Percentiles rank a stretch among this genome's conserved stretches.
Conservation (phyloP, 2,797 vertebrate genomes). For the Falco peregrinus region DNA sequence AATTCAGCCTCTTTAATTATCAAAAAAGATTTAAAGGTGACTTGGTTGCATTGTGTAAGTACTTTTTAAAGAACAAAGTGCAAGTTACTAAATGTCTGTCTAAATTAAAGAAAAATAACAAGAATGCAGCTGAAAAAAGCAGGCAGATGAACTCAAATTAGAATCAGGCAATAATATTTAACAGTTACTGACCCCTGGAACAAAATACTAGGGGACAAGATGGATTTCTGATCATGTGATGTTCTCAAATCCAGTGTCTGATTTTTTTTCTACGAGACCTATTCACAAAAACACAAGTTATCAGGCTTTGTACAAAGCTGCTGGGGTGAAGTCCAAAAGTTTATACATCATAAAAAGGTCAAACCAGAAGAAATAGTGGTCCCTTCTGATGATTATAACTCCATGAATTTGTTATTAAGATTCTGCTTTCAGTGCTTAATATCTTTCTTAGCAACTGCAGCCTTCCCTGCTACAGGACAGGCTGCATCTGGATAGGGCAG, state of each 20-base stretch:
- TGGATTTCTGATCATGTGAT: neutral
- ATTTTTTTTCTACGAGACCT: neutral
- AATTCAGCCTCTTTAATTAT: conserved; percentile 41
- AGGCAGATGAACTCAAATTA: neutral
- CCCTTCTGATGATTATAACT: neutral
- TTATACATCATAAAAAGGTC: neutral
- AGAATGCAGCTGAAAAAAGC: neutral
- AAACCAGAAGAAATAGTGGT: neutral
- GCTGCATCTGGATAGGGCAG: neutral
- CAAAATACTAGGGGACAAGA: neutral
- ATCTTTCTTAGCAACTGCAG: neutral
- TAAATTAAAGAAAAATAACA: conserved; percentile 1
- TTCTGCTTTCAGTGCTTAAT: neutral
- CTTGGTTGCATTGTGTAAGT: neutral
- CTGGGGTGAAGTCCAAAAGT: neutral
- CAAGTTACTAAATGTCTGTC: neutral
- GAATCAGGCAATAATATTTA: conserved; percentile 4
- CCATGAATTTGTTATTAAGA: neutral
- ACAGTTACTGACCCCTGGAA: neutral
- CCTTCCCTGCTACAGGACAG: neutral
- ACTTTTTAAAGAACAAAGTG: neutral
- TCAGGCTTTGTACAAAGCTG: neutral
- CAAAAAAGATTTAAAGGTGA: neutral
- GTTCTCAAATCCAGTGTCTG: neutral
- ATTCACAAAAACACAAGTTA: neutral